Percentiles rank a stretch among this genome's conserved stretches.
phyloP scores from a whole-genome alignment of 2,113 vertebrate genomes.

The Furnarius figulus region DNA sequence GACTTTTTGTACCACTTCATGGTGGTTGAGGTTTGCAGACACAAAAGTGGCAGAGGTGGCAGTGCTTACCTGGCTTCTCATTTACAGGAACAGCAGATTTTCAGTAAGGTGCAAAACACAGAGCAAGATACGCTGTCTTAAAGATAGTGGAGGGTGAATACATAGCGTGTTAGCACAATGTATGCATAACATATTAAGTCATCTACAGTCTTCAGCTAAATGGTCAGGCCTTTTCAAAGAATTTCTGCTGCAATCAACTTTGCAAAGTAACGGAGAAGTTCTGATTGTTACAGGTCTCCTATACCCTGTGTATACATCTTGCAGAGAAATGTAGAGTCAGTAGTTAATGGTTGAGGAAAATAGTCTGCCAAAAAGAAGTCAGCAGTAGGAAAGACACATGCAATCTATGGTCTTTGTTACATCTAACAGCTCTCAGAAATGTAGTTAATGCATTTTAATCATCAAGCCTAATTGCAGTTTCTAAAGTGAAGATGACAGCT shows the following conservation, averaged over 20 bases:
- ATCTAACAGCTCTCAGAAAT: not conserved
- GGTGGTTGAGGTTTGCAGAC: not conserved
- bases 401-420: not conserved
- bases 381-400: not conserved
- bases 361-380: not conserved
- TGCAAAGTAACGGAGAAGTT: not conserved
- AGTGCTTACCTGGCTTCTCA: not conserved
- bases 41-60: not conserved
- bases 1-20: not conserved
- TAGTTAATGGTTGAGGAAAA: not conserved
- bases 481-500: not conserved
- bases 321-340: not conserved
- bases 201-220: not conserved
- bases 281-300: not conserved
- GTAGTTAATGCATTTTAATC: not conserved
- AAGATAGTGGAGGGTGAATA: not conserved
- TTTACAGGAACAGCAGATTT: not conserved
- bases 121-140: not conserved
- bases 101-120: not conserved
- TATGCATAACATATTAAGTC: not conserved
- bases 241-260: not conserved
- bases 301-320: not conserved
- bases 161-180: not conserved
- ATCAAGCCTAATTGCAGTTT: not conserved
- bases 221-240: not conserved